Percentiles rank a stretch among this genome's conserved stretches.
Conservation (phyloP, 2,797 vertebrate species). For the Falco concolor region DNA sequence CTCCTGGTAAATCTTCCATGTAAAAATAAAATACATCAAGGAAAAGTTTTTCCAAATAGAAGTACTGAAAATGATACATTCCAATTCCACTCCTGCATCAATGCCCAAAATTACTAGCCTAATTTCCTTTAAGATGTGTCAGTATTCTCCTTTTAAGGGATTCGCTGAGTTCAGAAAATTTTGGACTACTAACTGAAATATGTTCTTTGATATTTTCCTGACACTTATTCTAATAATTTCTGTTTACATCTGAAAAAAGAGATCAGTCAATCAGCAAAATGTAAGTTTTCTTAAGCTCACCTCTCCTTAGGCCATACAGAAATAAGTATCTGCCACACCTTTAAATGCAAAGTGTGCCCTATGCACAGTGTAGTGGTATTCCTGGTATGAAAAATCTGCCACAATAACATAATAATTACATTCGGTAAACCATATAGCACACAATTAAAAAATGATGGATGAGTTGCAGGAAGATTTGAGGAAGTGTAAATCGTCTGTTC, state of each 20-base stretch:
- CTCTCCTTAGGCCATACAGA: not conserved
- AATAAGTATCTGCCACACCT: not conserved
- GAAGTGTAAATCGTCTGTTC: not conserved
- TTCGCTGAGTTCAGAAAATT: not conserved
- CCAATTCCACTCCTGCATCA: not conserved
- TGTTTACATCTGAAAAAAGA: not conserved
- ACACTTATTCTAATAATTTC: not conserved
- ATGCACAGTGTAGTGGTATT: not conserved
- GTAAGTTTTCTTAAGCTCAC: not conserved
- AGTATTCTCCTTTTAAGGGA: not conserved
- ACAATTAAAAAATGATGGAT: conserved; percentile 71
- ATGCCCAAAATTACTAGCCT: not conserved
- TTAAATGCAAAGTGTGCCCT: not conserved
- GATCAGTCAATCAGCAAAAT: not conserved
- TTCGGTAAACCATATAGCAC: conserved; percentile 85
- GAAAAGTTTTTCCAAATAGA: not conserved
- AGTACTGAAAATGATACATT: not conserved
- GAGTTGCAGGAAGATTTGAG: not conserved
- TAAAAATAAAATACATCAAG: not conserved
- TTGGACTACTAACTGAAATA: not conserved
- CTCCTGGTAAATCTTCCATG: not conserved
- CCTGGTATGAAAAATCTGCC: not conserved
- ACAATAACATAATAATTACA: conserved; percentile 67
- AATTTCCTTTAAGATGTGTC: not conserved
- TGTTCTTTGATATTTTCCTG: not conserved